Conservation (phyloP, 64 coral and sea anemone genomes). For the Montipora cactus region DNA sequence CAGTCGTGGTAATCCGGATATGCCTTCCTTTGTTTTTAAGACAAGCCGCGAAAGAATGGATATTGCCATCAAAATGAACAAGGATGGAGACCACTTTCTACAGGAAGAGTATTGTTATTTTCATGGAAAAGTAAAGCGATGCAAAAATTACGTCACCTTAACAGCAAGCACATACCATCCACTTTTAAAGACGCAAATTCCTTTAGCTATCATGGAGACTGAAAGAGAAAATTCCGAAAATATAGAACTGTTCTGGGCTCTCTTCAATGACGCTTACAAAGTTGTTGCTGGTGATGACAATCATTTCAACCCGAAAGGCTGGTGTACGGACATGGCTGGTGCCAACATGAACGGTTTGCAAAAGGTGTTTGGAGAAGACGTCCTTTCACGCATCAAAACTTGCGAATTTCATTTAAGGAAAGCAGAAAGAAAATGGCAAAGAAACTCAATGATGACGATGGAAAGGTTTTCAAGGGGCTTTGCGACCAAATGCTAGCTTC, state of each 20-base stretch:
- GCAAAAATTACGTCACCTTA: slow-evolving; percentile 17
- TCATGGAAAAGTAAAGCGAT: slow-evolving; percentile 27
- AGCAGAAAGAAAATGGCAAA: slow-evolving; percentile 21
- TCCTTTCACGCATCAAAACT: neutral
- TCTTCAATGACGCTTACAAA: slow-evolving; percentile 20
- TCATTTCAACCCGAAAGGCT: neutral
- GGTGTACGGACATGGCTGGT: slow-evolving; percentile 36
- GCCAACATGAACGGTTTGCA: slow-evolving; percentile 21
- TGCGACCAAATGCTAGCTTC: neutral
- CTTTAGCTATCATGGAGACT: slow-evolving; percentile 26
- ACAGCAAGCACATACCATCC: slow-evolving; percentile 43
- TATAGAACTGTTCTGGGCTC: slow-evolving; percentile 22
- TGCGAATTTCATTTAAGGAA: slow-evolving; percentile 58
- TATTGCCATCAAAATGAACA: slow-evolving; percentile 28
- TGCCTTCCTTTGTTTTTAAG: slow-evolving; percentile 60
- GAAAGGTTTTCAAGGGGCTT: slow-evolving; percentile 13
- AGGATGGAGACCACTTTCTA: neutral
- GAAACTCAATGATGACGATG: neutral
- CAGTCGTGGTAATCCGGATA: slow-evolving; percentile 42
- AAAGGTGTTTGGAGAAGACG: slow-evolving; percentile 16
- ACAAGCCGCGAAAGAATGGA: slow-evolving; percentile 1
- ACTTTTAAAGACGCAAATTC: slow-evolving; percentile 8
- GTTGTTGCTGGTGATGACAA: too few relatives aligned
- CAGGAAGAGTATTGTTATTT: slow-evolving; percentile 32
- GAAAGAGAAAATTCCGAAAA: neutral